Evolutionary conservation across 2,888 invertebrate species (phyloP).

Genomic region (Clunio marinus): DNA sequence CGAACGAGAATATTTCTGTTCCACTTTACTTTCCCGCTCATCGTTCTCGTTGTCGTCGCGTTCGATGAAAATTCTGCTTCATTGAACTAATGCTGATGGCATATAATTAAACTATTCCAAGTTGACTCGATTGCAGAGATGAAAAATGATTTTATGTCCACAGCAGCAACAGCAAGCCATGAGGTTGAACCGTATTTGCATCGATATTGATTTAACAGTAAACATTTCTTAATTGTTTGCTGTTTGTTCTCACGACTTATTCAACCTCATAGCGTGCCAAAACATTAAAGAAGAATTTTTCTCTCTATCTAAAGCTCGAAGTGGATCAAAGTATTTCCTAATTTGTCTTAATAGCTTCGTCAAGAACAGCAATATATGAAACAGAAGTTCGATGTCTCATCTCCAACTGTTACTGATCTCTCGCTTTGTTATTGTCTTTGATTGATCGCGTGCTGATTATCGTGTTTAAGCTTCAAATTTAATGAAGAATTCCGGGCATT

Average conservation of each 20-base stretch:
- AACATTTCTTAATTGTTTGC: constrained; percentile 1
- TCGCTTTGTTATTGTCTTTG: not conserved
- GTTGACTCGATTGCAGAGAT: not conserved
- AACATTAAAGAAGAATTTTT: not conserved
- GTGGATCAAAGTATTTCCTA: not conserved
- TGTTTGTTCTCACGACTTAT: too few species aligned
- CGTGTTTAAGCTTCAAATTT: not conserved
- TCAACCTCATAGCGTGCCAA: not conserved
- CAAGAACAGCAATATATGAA: not conserved
- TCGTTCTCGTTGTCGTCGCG: not conserved
- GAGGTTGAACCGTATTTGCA: not conserved
- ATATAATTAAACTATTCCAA: not conserved
- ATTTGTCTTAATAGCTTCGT: not conserved
- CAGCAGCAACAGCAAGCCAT: not conserved
- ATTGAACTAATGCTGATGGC: not conserved
- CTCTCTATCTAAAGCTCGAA: not conserved
- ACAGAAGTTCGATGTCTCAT: not conserved
- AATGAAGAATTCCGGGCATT: not conserved
- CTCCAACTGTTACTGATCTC: constrained; percentile 12
- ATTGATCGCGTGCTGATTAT: constrained; percentile 21
- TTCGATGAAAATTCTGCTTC: not conserved
- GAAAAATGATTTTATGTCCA: not conserved
- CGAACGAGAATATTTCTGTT: not conserved
- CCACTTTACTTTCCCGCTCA: not conserved
- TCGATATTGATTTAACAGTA: not conserved